Percentiles rank a stretch among this genome's conserved stretches.
These are phyloP conservation scores for Dysdera silvatica DNA, from an alignment of 1,140 invertebrate species.

Conservation along the genomic window DNA sequence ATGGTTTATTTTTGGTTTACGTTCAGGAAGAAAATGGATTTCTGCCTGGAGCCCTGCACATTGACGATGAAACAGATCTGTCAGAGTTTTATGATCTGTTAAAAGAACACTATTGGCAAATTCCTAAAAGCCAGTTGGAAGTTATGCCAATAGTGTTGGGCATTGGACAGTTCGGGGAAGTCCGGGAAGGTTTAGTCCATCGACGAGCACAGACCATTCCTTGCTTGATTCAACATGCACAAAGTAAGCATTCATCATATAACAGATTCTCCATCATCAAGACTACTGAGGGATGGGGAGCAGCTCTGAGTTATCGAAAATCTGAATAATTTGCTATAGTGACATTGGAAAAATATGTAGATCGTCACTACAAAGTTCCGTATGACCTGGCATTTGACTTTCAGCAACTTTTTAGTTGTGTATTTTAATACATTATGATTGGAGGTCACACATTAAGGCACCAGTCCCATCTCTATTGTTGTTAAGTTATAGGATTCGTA, in stretches of 20 bases:
- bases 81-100: constrained; percentile 63
- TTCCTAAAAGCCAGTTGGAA: constrained; percentile 59
- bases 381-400: no score
- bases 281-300: no score
- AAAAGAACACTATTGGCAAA: constrained; percentile 61
- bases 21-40: constrained; percentile 50
- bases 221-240: constrained; percentile 29
- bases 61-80: constrained; percentile 56
- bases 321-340: no score
- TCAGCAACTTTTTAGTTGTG: no score
- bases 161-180: constrained; percentile 64
- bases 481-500: no score
- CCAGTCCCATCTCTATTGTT: no score
- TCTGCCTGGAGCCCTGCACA: constrained; percentile 56
- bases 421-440: no score
- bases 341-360: no score
- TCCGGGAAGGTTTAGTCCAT: constrained; percentile 44
- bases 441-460: no score
- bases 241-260: constrained; percentile 11
- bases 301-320: no score
- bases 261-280: no score
- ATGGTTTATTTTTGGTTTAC: constrained; percentile 36
- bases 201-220: constrained; percentile 26
- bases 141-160: constrained; percentile 60
- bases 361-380: no score